Evolutionary conservation across 2,888 invertebrate species (phyloP), one percentile per base, ranked within the genome.

Genomic region (Drosophila pegasa): DNA sequence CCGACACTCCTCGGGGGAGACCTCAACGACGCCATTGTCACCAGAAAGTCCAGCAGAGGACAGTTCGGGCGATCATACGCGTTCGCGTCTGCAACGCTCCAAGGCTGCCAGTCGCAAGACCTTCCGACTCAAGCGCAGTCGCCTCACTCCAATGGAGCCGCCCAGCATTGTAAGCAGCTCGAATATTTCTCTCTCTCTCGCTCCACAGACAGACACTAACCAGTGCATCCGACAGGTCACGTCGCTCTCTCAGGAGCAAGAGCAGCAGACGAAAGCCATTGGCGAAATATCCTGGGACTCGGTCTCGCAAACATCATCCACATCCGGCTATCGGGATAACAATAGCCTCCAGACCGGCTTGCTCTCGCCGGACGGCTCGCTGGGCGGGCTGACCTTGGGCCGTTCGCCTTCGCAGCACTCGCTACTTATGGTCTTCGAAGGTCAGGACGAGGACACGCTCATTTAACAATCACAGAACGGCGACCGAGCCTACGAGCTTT

Each of bases 61-160:
- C 78, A 95, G 95, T 80, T 95, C 95, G 1, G 95, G 85, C 0
- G 94, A 94, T 89, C 93, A 90, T 92, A 93, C 83, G 91, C 93
- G 92, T 93, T 94, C 89, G 33, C 93, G 97, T 5, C 94, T 98
- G 62, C 98, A 98, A 90, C 94, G 98, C 20, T 96, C 98, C 58
- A 98, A 98, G 93, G 98, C 97, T 35, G 98, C 97, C 89, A 98
- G 98, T 87, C 95, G 98, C 85, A 98, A 97, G 93, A 98, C 98
- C 0, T 98, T 98, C 93, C 95, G 98, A 70, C 94, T 97, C 68
- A 94, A 96, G 77, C 96, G 96, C 91, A 89, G 87, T 55, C 94
- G 96, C 86, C 95, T 94, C 88, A 95, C 93, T 62, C 95, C 95
- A 76, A 94, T 95, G 41, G 96, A 96, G 92, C 96, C 96, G 92